A percentile compares a stretch with the other conserved stretches of the same genome.
Evolutionary conservation across 2,888 invertebrate species (phyloP).

Genomic region (Arctia plantaginis): DNA sequence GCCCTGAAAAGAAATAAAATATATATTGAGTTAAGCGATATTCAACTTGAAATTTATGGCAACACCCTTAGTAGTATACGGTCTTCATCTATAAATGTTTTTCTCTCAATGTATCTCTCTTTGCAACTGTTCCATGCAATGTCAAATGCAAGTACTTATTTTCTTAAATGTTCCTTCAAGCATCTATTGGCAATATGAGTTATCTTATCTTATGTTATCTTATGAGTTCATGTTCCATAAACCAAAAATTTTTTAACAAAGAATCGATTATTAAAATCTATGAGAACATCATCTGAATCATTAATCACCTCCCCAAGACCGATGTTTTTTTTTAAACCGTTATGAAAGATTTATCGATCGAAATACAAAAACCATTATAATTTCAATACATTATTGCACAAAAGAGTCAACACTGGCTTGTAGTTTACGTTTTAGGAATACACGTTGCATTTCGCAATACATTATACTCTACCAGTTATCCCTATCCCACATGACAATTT

Average conservation of each 20-base stretch:
- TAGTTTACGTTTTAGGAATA: background rate
- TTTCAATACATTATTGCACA: background rate
- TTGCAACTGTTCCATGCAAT: background rate
- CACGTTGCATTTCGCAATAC: slow-evolving; percentile 25
- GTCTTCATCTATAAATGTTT: background rate
- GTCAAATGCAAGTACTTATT: background rate
- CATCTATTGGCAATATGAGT: background rate
- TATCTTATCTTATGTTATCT: no score
- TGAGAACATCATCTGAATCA: background rate
- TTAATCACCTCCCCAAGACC: background rate
- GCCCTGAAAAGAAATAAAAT: slow-evolving; percentile 66
- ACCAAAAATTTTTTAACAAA: background rate
- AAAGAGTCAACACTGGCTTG: background rate
- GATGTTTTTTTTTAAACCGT: background rate
- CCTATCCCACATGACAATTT: slow-evolving; percentile 34
- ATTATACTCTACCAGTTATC: slow-evolving; percentile 21
- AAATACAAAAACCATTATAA: background rate
- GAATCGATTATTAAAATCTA: background rate
- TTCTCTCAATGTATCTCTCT: background rate
- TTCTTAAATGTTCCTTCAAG: background rate
- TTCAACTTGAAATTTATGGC: background rate
- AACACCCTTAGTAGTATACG: background rate
- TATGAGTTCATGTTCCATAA: background rate
- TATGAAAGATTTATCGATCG: background rate
- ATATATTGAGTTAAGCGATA: background rate